These are phyloP conservation scores for Papilio machaon DNA, from an alignment of 1,140 invertebrate genomes.

Conservation along the genomic window DNA sequence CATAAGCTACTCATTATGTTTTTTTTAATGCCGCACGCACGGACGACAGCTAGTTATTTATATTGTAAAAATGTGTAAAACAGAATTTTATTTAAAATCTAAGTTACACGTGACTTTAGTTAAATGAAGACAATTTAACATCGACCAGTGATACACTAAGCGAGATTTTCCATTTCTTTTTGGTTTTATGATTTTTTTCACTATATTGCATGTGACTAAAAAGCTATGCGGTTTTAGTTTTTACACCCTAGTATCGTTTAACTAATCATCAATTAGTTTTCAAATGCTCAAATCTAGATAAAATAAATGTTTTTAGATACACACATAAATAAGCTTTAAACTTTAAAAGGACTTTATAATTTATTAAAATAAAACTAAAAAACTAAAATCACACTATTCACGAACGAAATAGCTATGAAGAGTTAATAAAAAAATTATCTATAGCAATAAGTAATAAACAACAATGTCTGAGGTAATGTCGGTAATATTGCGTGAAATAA, in stretches of 20 bases:
- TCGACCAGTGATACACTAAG: not conserved
- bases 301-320: no score
- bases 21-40: no score
- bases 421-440: not conserved
- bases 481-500: constrained; percentile 1
- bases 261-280: no score
- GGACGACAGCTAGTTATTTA: no score
- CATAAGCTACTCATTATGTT: no score
- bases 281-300: no score
- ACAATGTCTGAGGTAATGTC: constrained; percentile 2
- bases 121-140: constrained; percentile 2
- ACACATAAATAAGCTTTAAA: not conserved
- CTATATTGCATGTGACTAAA: no score
- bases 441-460: not conserved
- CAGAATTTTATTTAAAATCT: not conserved
- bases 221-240: no score
- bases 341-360: not conserved
- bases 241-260: no score
- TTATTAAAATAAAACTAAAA: not conserved
- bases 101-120: not conserved
- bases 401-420: not conserved
- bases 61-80: no score
- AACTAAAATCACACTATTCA: not conserved
- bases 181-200: no score
- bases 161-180: not conserved